Evolutionary conservation across 2,888 invertebrate genomes (phyloP).

Genomic region (Automeris io): DNA sequence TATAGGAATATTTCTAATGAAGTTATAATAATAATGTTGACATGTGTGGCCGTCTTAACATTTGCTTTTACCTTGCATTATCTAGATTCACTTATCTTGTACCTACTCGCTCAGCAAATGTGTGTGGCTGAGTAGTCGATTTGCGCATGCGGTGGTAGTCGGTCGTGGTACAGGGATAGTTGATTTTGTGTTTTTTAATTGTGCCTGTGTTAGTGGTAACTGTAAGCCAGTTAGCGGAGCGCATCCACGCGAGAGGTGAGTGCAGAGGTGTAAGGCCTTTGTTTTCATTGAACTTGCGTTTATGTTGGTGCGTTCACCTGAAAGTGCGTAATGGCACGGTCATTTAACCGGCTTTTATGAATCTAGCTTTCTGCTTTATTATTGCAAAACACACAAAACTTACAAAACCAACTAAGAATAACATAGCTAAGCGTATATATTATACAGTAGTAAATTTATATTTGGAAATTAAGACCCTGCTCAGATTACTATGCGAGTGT

Average conservation of each 20-base stretch:
- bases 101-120: constrained; percentile 37
- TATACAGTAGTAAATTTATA: too few relatives aligned
- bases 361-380: too few relatives aligned
- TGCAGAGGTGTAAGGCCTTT: constrained; percentile 1
- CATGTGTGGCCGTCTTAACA: constrained; percentile 34
- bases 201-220: constrained; percentile 32
- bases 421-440: too few relatives aligned
- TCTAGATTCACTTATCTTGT: constrained; percentile 66
- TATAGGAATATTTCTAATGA: background rate
- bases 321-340: background rate
- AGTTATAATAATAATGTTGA: constrained; percentile 20
- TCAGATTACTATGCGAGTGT: too few relatives aligned
- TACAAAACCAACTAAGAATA: too few relatives aligned
- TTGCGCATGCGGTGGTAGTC: constrained; percentile 42
- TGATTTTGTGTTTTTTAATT: constrained; percentile 21
- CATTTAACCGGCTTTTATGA: background rate
- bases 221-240: constrained; percentile 22
- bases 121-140: constrained; percentile 42
- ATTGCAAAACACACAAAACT: too few relatives aligned
- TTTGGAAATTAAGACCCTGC: too few relatives aligned
- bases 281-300: background rate
- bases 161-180: constrained; percentile 35
- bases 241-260: constrained; percentile 14
- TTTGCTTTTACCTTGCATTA: constrained; percentile 59
- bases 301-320: background rate